phyloP scores from a whole-genome alignment of 2,113 vertebrate species.

The Blennius ocellaris region DNA sequence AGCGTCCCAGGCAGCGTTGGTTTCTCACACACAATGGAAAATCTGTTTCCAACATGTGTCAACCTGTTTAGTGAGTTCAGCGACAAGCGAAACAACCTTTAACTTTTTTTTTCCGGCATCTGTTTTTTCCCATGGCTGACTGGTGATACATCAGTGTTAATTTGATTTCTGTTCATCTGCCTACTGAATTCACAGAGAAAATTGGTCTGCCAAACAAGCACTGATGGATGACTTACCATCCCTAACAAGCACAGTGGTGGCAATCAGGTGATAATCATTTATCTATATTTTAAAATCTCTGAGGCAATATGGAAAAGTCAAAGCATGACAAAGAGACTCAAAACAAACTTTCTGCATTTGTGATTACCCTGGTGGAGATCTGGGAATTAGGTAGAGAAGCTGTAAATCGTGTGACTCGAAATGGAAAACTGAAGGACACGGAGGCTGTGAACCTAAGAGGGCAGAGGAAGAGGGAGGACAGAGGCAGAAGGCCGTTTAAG shows the following conservation, averaged over 20 bases:
- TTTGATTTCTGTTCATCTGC: constrained; percentile 42
- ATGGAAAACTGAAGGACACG: constrained; percentile 4
- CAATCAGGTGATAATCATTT: constrained; percentile 31
- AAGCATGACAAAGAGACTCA: not conserved
- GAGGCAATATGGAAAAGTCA: constrained; percentile 1
- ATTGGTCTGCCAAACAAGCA: constrained; percentile 36
- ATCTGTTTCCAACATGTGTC: not conserved
- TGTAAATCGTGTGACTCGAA: not conserved
- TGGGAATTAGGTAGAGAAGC: not conserved
- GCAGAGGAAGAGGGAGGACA: not conserved
- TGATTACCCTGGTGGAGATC: not conserved
- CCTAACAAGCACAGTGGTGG: constrained; percentile 11
- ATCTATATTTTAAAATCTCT: constrained; percentile 21
- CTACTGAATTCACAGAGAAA: constrained; percentile 10
- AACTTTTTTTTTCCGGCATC: constrained; percentile 20
- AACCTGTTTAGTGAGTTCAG: not conserved
- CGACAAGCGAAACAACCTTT: not conserved
- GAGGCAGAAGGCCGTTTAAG: not conserved
- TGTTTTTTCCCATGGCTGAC: constrained; percentile 17
- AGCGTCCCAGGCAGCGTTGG: not conserved
- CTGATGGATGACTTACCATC: constrained; percentile 39
- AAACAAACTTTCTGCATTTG: not conserved
- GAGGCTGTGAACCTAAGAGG: not conserved
- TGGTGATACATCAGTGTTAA: constrained; percentile 37
- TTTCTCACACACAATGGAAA: not conserved